These are phyloP conservation scores for Brienomyrus brachyistius DNA, from an alignment of 2,113 vertebrate genomes.

Conservation along the genomic window DNA sequence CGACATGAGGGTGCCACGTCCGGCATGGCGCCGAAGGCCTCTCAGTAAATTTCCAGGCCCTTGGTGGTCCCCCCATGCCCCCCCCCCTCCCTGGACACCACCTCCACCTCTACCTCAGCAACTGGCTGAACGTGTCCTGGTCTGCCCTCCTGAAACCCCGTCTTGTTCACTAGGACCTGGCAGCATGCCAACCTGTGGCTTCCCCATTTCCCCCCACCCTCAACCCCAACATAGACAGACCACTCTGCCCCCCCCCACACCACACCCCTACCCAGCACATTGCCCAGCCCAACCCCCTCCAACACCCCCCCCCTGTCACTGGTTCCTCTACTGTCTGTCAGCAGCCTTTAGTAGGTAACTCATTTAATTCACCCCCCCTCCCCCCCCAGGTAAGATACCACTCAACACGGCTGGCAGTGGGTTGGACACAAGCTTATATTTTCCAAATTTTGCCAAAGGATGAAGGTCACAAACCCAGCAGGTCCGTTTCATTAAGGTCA, in stretches of 20 bases:
- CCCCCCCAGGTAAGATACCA: constrained; percentile 39
- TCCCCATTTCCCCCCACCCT: too few relatives aligned
- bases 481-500: constrained; percentile 7
- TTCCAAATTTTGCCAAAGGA: constrained; percentile 36
- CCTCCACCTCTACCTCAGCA: too few relatives aligned
- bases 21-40: constrained; percentile 34
- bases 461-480: constrained; percentile 33
- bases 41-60: constrained; percentile 70
- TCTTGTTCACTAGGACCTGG: too few relatives aligned
- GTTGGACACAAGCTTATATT: constrained; percentile 47
- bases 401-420: constrained; percentile 39
- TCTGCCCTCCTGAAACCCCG: too few relatives aligned
- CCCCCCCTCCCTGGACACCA: background rate
- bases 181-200: too few relatives aligned
- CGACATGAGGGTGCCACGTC: constrained; percentile 21
- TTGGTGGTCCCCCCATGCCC: constrained; percentile 48
- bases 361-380: constrained; percentile 43
- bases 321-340: background rate
- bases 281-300: too few relatives aligned
- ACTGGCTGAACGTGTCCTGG: too few relatives aligned
- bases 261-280: too few relatives aligned
- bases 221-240: too few relatives aligned
- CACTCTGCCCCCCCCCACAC: too few relatives aligned
- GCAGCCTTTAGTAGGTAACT: constrained; percentile 34
- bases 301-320: background rate